Evolutionary conservation across 2,888 invertebrate species (phyloP).

Genomic region (Drosophila aldrichi): DNA sequence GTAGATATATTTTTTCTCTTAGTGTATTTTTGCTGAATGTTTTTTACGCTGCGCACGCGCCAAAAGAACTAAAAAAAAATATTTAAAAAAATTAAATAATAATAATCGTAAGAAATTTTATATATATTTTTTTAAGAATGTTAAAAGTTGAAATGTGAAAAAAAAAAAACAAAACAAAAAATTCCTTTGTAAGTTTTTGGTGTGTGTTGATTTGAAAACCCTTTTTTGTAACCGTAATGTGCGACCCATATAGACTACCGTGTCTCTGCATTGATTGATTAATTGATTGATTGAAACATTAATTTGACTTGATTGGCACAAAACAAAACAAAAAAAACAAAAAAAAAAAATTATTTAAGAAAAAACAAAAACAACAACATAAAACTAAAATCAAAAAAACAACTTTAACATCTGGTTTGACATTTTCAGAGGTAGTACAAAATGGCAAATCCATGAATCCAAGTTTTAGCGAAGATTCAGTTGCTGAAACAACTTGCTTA

Average conservation of each 20-base stretch:
- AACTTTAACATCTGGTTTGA: constrained; percentile 79
- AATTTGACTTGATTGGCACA: constrained; percentile 55
- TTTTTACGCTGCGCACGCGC: constrained; percentile 22
- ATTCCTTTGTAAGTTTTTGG: constrained; percentile 36
- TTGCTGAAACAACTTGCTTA: constrained; percentile 91
- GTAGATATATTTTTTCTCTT: constrained; percentile 14
- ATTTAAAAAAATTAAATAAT: background rate
- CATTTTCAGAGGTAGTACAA: constrained; percentile 86
- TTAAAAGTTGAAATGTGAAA: constrained; percentile 9
- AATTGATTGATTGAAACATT: constrained; percentile 22
- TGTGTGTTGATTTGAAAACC: constrained; percentile 33
- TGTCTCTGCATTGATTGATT: constrained; percentile 56
- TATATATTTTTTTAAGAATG: constrained; percentile 24
- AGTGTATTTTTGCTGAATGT: constrained; percentile 34
- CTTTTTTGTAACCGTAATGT: constrained; percentile 51
- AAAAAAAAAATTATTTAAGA: constrained; percentile 12
- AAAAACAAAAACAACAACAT: constrained; percentile 17
- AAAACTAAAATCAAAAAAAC: constrained; percentile 26
- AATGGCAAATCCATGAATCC: constrained; percentile 88
- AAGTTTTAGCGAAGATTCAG: constrained; percentile 93
- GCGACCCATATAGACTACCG: constrained; percentile 75
- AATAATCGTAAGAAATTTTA: background rate
- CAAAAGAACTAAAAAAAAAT: background rate
- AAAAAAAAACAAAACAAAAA: background rate
- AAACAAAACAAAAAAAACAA: background rate